Conservation (phyloP, 2,888 invertebrate species). For the Gymnocheta viridis region DNA sequence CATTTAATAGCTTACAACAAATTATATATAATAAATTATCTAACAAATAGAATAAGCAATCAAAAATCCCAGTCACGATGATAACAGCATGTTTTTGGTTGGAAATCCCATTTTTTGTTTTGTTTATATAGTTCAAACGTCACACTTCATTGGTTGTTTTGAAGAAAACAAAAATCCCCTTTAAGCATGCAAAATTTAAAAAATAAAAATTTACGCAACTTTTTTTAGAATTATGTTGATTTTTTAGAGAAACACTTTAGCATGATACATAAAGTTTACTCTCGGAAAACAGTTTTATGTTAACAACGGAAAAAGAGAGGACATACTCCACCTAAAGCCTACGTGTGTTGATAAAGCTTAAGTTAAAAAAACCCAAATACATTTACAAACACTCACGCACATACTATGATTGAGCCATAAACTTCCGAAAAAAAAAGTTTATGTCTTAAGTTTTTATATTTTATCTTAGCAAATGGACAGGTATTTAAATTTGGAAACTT, state of each 20-base stretch:
- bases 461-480: no score
- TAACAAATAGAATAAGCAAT: background rate
- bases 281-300: background rate
- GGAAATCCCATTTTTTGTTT: background rate
- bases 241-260: background rate
- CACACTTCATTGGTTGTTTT: slow-evolving; percentile 39
- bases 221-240: background rate
- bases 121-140: slow-evolving; percentile 27
- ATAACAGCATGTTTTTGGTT: slow-evolving; percentile 15
- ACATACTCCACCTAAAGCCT: slow-evolving; percentile 11
- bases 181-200: background rate
- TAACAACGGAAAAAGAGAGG: slow-evolving; percentile 45
- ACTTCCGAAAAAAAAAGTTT: background rate
- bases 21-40: background rate
- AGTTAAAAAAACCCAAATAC: background rate
- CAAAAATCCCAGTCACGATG: slow-evolving; percentile 1
- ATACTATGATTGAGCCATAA: background rate
- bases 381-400: background rate
- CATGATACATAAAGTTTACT: background rate
- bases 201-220: background rate
- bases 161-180: slow-evolving; percentile 44
- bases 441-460: background rate
- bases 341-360: background rate
- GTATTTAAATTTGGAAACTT: no score
- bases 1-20: slow-evolving; percentile 18